Base-by-base conservation (phyloP, 1,140 invertebrate species). In the Diorhabda elongata region DNA sequence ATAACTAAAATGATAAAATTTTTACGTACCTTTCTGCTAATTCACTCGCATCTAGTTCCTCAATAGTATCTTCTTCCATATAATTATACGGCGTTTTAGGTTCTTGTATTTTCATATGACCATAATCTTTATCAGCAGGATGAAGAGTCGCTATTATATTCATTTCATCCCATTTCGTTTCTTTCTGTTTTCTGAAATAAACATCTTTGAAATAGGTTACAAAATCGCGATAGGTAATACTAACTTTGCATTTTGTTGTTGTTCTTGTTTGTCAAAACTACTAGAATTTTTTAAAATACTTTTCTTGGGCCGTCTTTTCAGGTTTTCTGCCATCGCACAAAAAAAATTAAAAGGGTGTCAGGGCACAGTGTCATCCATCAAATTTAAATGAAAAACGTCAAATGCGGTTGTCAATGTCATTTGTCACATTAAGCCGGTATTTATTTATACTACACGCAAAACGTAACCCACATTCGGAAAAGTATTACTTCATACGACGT, bases 101-200 rank as follows among this genome's bases (percentile, higher is more conserved):
- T 82, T 98, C 97, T 77, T 98, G 95, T 67, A 99, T 97, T 86
- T 99, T 99, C 96, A 99, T 99, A 79, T 98, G 96, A 6, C 98
- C 98, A 84, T 99, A 99, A 84, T 99, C 97, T 84, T 99, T 99
- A 80, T 97, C 96, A 44, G 93, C 83, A 57, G 98, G 98, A 87
- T 99, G 98, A 77, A 97, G 89, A 3, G 98, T 99, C 68, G 96
- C 96, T 75, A 99, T 87, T 71, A 99, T 99, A 84, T 99, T 99
- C 90, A 98, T 96, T 86, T 99, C 97, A 85, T 99, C 98, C 87
- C 96, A 98, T 86, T 96, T 94, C 81, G 94, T 95, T 81, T 90
- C 90, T 83, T 92, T 93, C 70, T 83, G 83, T 77, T 88, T 87
- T 82, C 87, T 89, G 77, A n/a, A 76, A 74, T 69, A 70, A 9